Conservation (phyloP, 2,113 vertebrate species). For the Alligator mississippiensis region DNA sequence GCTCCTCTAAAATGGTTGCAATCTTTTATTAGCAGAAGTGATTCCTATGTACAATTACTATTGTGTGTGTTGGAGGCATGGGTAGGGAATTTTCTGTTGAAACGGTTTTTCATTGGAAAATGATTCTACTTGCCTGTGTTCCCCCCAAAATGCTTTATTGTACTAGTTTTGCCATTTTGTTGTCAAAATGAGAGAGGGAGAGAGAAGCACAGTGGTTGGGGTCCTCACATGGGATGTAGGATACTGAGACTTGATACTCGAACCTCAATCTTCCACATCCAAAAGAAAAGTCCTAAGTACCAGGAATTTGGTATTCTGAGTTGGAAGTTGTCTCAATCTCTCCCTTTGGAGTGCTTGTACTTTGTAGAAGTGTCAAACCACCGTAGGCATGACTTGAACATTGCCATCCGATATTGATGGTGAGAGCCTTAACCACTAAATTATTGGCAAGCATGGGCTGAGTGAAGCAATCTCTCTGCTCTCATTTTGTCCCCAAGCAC, state of each 20-base stretch:
- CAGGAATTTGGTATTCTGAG: background rate
- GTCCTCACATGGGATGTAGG: background rate
- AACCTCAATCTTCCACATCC: too few relatives aligned
- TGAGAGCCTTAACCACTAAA: too few relatives aligned
- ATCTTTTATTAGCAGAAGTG: background rate
- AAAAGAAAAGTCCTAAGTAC: background rate
- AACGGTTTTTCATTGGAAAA: too few relatives aligned
- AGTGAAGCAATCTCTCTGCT: too few relatives aligned
- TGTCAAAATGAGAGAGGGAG: background rate
- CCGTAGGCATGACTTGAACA: too few relatives aligned
- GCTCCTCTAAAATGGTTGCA: background rate
- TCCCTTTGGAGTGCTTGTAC: background rate
- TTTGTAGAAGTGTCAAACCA: too few relatives aligned
- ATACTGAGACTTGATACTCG: too few relatives aligned
- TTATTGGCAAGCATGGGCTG: too few relatives aligned
- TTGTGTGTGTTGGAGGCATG: background rate
- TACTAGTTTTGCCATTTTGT: background rate
- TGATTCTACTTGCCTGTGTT: too few relatives aligned
- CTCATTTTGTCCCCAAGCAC: background rate
- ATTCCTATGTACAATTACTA: background rate
- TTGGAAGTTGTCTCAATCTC: background rate
- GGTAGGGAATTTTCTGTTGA: too few relatives aligned
- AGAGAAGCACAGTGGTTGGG: background rate
- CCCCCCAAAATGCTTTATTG: too few relatives aligned
- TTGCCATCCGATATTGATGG: too few relatives aligned